Conservation (phyloP, 2,888 invertebrate species). For the Pammene fasciana region DNA sequence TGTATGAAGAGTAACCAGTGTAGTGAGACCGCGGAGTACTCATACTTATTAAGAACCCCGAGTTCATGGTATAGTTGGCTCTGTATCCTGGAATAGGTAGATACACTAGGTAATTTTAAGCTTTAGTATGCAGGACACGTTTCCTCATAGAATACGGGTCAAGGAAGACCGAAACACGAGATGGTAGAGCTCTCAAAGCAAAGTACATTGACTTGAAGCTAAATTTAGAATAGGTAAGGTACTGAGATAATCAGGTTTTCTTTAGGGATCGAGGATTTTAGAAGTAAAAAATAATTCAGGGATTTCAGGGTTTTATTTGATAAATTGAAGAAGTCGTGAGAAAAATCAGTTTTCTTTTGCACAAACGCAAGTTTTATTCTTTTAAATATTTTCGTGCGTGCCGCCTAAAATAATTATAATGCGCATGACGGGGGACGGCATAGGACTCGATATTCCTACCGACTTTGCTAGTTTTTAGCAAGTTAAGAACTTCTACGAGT, state of each 20-base stretch:
- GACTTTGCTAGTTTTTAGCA: no score
- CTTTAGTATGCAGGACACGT: constrained; percentile 37
- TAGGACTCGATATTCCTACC: no score
- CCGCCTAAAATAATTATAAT: no score
- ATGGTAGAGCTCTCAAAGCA: constrained; percentile 13
- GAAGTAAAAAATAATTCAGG: not conserved
- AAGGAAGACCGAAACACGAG: constrained; percentile 31
- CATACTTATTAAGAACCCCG: not conserved
- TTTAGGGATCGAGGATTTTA: not conserved
- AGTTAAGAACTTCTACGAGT: no score
- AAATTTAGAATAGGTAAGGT: constrained; percentile 19
- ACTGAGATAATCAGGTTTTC: not conserved
- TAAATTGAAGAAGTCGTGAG: not conserved
- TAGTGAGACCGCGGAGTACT: no score
- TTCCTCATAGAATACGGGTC: constrained; percentile 33
- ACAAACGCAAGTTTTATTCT: not conserved
- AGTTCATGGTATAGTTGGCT: not conserved
- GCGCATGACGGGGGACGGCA: no score
- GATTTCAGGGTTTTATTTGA: not conserved
- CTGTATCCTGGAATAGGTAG: not conserved
- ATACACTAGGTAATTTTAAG: constrained; percentile 12
- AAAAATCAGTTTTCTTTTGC: not conserved
- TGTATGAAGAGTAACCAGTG: no score
- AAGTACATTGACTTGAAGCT: constrained; percentile 8
- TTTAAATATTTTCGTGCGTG: not conserved